phyloP scores from a whole-genome alignment of 1,140 invertebrate genomes.

The Tyrophagus putrescentiae region DNA sequence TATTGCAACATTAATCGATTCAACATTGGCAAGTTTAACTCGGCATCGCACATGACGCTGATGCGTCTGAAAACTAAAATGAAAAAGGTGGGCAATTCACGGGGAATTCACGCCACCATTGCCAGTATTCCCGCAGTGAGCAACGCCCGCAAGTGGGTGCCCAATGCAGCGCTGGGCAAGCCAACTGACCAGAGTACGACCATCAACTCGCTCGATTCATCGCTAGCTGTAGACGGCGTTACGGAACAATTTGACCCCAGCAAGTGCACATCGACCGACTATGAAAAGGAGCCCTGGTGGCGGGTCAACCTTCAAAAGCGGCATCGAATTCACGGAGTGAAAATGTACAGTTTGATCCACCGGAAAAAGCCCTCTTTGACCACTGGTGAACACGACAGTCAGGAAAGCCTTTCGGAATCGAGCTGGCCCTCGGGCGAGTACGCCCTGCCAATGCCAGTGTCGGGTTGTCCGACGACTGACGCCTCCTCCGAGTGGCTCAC shows the following conservation, averaged over 20 bases:
- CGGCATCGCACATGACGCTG: constrained; percentile 21
- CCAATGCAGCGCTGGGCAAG: constrained; percentile 27
- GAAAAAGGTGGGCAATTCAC: constrained; percentile 27
- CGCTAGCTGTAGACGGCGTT: constrained; percentile 26
- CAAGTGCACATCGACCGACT: constrained; percentile 25
- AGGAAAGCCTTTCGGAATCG: too few species aligned
- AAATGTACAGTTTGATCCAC: constrained; percentile 24
- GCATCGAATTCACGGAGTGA: constrained; percentile 26
- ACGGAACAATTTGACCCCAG: not conserved
- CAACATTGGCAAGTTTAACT: constrained; percentile 21
- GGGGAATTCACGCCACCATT: constrained; percentile 28
- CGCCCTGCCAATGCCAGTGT: constrained; percentile 29
- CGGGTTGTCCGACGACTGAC: constrained; percentile 26
- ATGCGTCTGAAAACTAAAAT: constrained; percentile 24
- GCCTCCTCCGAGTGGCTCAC: constrained; percentile 25
- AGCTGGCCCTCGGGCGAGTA: constrained; percentile 30
- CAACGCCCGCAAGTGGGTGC: not conserved
- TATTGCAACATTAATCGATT: constrained; percentile 28
- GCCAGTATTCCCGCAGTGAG: constrained; percentile 1
- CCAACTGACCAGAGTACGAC: constrained; percentile 27
- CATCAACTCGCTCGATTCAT: constrained; percentile 16
- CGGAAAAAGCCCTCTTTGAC: too few species aligned
- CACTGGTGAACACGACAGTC: too few species aligned
- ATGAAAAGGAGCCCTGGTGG: constrained; percentile 30
- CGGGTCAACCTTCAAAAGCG: constrained; percentile 28